Percentiles rank a stretch among this genome's conserved stretches.
Evolutionary conservation across 2,113 vertebrate genomes (phyloP).

Genomic region (Perca schrenkii): DNA sequence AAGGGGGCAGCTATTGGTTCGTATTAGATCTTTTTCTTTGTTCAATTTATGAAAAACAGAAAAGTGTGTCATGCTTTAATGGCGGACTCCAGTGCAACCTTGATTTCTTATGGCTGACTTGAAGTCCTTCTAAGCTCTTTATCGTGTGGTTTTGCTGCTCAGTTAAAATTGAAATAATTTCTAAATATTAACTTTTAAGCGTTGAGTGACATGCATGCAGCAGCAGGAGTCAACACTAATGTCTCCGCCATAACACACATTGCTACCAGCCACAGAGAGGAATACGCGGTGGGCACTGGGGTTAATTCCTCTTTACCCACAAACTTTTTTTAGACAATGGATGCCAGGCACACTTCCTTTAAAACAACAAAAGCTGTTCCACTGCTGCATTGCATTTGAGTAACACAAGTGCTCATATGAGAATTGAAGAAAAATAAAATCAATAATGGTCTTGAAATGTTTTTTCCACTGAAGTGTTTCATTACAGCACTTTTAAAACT

Average conservation of each 20-base stretch:
- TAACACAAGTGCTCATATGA: neutral
- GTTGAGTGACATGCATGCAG: constrained; percentile 24
- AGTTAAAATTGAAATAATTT: constrained; percentile 23
- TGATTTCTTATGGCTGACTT: neutral
- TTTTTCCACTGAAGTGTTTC: neutral
- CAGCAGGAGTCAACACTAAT: constrained; percentile 15
- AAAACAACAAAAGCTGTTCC: constrained; percentile 18
- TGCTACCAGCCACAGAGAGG: neutral
- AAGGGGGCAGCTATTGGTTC: constrained; percentile 1
- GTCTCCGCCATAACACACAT: constrained; percentile 25
- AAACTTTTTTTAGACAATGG: constrained; percentile 16
- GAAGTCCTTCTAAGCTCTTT: neutral
- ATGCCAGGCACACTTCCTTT: constrained; percentile 2
- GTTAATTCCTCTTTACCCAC: constrained; percentile 17
- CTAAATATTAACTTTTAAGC: constrained; percentile 28
- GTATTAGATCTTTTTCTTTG: neutral
- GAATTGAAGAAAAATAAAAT: neutral
- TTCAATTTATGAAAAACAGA: constrained; percentile 23
- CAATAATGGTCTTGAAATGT: neutral
- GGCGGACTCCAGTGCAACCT: neutral
- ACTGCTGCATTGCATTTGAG: constrained; percentile 31
- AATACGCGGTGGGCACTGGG: neutral
- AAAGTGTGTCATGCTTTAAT: constrained; percentile 17
- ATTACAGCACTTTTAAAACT: neutral
- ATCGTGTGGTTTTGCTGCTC: constrained; percentile 19